A percentile compares a stretch with the other conserved stretches of the same genome.
phyloP scores from a whole-genome alignment of 2,888 invertebrate species.

The Rhaphigaster nebulosa region DNA sequence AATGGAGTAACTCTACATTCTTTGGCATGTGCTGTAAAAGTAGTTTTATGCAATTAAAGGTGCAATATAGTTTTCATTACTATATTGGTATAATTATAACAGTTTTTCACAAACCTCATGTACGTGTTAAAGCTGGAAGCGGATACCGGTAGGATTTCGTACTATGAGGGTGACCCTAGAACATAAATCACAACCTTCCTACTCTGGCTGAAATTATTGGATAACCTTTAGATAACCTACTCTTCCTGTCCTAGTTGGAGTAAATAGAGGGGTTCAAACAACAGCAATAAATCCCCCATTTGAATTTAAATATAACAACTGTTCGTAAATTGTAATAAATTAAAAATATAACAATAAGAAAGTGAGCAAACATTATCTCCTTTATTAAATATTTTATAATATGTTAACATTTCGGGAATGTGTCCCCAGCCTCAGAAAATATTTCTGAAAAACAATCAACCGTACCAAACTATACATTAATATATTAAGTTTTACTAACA shows the following conservation, averaged over 20 bases:
- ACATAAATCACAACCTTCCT: background rate
- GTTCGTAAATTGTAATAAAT: no score
- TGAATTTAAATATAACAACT: background rate
- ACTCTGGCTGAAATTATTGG: background rate
- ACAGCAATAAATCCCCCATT: background rate
- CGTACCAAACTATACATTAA: no score
- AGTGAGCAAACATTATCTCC: no score
- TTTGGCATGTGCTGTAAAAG: no score
- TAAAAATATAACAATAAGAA: no score
- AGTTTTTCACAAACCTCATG: background rate
- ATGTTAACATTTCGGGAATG: no score
- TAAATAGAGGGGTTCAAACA: background rate
- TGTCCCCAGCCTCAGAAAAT: no score
- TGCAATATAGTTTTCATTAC: background rate
- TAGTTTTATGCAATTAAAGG: background rate
- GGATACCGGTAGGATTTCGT: background rate
- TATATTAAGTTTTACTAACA: no score
- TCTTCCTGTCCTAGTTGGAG: background rate
- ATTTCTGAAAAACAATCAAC: no score
- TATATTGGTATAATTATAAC: background rate
- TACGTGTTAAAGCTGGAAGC: background rate
- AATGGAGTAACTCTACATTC: no score
- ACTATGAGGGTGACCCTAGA: background rate
- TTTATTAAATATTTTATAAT: no score
- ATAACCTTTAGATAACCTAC: constrained; percentile 11